Conservation (phyloP, 2,888 invertebrate genomes). For the Nezara viridula region DNA sequence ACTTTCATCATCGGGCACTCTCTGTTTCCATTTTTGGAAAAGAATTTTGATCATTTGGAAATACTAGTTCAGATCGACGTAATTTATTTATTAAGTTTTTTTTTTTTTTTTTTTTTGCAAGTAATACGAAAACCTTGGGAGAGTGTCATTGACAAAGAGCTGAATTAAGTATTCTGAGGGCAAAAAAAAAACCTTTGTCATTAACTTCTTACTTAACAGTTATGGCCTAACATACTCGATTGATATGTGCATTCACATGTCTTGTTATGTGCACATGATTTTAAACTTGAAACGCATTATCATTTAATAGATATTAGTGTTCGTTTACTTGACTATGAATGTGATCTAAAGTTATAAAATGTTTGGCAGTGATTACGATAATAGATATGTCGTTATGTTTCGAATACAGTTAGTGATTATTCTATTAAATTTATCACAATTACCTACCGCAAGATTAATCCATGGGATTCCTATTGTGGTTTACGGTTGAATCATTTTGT, state of each 20-base stretch:
- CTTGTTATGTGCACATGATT: not conserved
- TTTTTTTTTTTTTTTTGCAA: not conserved
- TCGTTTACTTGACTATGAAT: not conserved
- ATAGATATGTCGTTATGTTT: not conserved
- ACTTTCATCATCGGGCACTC: not conserved
- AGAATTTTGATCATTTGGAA: not conserved
- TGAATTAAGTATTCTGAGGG: not conserved
- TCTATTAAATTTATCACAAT: not conserved
- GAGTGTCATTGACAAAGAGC: not conserved
- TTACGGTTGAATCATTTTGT: not conserved
- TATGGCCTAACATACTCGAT: no score
- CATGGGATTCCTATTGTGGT: not conserved
- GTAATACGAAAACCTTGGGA: not conserved
- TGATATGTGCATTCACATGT: not conserved
- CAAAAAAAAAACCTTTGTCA: not conserved
- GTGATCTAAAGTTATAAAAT: not conserved
- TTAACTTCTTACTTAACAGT: not conserved
- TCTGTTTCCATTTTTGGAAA: constrained; percentile 8
- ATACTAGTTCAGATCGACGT: not conserved
- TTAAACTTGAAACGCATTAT: not conserved
- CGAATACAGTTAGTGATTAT: not conserved
- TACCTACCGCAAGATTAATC: not conserved
- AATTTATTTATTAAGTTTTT: not conserved
- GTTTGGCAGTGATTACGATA: not conserved
- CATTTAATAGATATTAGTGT: not conserved